Conservation (phyloP, 1,140 invertebrate species). For the Metopolophium dirhodum region DNA sequence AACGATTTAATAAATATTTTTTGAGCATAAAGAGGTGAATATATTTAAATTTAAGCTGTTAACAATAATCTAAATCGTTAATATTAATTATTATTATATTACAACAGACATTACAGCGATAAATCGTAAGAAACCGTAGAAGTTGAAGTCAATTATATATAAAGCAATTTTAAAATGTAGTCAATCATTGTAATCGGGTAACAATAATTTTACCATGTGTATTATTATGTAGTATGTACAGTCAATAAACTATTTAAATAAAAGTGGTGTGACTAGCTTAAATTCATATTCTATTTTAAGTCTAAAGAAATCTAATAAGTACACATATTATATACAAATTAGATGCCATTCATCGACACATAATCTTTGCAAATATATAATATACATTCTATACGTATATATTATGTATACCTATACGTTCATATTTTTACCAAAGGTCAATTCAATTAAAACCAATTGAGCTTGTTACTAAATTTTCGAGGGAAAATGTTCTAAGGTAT, state of each 20-base stretch:
- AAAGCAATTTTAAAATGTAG: not conserved
- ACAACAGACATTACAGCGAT: not conserved
- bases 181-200: not conserved
- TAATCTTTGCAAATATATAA: not conserved
- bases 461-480: not conserved
- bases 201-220: not conserved
- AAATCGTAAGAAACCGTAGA: not conserved
- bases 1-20: too few relatives aligned
- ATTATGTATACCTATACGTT: not conserved
- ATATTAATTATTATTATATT: not conserved
- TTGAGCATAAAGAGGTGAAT: not conserved
- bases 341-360: not conserved
- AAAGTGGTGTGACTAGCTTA: conserved; percentile 13
- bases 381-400: too few relatives aligned
- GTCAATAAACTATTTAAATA: not conserved
- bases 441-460: conserved; percentile 41
- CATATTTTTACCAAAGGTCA: not conserved
- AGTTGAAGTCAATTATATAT: not conserved
- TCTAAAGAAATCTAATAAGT: not conserved
- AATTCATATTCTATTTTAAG: not conserved
- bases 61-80: not conserved
- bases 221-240: not conserved
- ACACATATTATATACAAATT: not conserved
- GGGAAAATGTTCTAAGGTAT: conserved; percentile 3
- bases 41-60: not conserved